Evolutionary conservation across 2,113 vertebrate genomes (phyloP).

Genomic region (Hippopotamus amphibius): DNA sequence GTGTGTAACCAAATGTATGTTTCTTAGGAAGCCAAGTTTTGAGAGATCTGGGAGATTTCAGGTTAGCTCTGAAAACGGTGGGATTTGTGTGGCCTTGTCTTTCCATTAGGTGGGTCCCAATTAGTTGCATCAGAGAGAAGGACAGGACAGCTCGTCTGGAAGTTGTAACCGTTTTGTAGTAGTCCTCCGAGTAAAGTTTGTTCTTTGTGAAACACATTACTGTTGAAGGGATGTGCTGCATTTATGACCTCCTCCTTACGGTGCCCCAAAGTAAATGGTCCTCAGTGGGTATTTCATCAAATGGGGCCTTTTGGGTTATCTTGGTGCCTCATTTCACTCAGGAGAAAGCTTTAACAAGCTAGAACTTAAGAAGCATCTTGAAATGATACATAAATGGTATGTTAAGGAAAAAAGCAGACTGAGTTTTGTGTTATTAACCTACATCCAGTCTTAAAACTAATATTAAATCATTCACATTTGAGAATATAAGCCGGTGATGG

Average conservation of each 20-base stretch:
- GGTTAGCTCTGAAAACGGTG: neutral
- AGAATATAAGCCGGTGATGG: neutral
- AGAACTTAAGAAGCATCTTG: neutral
- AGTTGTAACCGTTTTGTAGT: neutral
- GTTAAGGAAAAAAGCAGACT: neutral
- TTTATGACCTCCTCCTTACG: neutral
- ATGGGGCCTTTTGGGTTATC: neutral
- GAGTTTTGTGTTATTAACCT: neutral
- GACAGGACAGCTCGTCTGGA: neutral
- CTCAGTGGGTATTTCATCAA: neutral
- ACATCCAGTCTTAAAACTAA: neutral
- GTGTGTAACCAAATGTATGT: neutral
- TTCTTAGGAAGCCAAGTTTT: neutral
- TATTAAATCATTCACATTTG: neutral
- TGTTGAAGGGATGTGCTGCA: neutral
- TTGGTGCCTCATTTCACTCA: neutral
- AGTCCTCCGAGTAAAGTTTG: neutral
- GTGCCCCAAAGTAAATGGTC: neutral
- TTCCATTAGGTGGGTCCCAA: neutral
- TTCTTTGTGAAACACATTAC: neutral
- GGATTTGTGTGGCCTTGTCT: neutral
- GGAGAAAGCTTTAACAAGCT: neutral
- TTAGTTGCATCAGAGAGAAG: neutral
- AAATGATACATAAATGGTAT: neutral
- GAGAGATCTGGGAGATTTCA: neutral